A percentile compares a stretch with the other conserved stretches of the same genome.
Evolutionary conservation across 1,140 invertebrate genomes (phyloP).

Genomic region (Brachionus sp.): DNA sequence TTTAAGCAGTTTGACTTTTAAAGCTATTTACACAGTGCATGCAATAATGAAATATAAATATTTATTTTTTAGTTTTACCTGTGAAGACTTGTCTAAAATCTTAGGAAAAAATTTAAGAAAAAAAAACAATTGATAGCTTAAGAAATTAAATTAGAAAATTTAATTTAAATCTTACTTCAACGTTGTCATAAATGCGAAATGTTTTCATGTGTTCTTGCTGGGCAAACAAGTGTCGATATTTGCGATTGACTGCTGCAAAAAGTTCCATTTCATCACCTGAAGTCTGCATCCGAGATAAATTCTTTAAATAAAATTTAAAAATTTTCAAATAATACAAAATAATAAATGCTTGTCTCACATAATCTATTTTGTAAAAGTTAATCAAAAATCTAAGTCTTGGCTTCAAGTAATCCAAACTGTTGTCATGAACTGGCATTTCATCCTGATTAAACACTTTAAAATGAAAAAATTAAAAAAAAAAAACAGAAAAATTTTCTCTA

Average conservation of each 20-base stretch:
- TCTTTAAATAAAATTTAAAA: slow-evolving; percentile 49
- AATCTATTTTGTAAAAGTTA: slow-evolving; percentile 55
- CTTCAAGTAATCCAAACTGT: slow-evolving; percentile 52
- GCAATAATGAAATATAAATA: background rate
- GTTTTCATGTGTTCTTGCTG: slow-evolving; percentile 56
- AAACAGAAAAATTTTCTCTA: too few species aligned
- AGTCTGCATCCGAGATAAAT: slow-evolving; percentile 52
- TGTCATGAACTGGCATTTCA: slow-evolving; percentile 53
- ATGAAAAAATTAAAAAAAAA: background rate
- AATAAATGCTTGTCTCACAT: slow-evolving; percentile 50
- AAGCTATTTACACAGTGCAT: background rate
- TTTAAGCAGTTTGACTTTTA: background rate
- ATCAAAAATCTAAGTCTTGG: slow-evolving; percentile 54
- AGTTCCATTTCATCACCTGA: slow-evolving; percentile 59
- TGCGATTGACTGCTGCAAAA: slow-evolving; percentile 55
- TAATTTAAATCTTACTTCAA: slow-evolving; percentile 50
- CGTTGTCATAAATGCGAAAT: slow-evolving; percentile 55
- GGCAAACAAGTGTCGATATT: slow-evolving; percentile 54
- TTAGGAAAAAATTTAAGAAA: background rate
- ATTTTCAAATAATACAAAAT: background rate
- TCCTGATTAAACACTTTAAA: slow-evolving; percentile 41
- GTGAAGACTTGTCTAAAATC: background rate
- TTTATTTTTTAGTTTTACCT: background rate
- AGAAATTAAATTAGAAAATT: background rate
- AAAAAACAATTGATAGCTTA: background rate